Conservation (phyloP, 2,888 invertebrate genomes). For the Branchipolynoe longqiensis region DNA sequence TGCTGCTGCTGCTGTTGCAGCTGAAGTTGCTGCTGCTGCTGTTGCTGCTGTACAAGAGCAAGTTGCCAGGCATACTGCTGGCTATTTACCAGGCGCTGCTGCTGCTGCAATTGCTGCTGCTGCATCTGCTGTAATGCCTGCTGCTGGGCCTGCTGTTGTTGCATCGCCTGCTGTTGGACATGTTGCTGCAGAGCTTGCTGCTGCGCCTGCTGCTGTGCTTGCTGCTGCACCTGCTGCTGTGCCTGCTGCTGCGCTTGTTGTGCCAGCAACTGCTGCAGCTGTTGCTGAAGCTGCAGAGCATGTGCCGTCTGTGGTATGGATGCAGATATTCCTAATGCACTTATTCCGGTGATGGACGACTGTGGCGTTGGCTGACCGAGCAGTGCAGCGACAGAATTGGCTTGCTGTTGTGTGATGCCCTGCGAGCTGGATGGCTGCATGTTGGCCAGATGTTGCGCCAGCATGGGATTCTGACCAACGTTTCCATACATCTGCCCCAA, state of each 20-base stretch:
- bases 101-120: slow-evolving; percentile 56
- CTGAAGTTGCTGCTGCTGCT: slow-evolving; percentile 25
- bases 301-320: neutral
- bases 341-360: slow-evolving; percentile 30
- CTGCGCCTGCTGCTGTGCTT: slow-evolving; percentile 11
- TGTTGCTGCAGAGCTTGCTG: slow-evolving; percentile 56
- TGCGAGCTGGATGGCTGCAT: neutral
- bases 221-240: slow-evolving; percentile 45
- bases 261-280: slow-evolving; percentile 44
- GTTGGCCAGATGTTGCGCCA: slow-evolving; percentile 14
- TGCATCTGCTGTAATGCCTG: slow-evolving; percentile 29
- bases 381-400: slow-evolving; percentile 28
- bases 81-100: neutral
- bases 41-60: slow-evolving; percentile 26
- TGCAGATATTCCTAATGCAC: neutral
- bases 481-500: neutral
- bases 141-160: slow-evolving; percentile 58
- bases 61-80: slow-evolving; percentile 8
- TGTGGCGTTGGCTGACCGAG: slow-evolving; percentile 41
- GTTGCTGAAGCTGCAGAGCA: slow-evolving; percentile 14
- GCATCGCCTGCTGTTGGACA: slow-evolving; percentile 34
- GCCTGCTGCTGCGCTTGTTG: slow-evolving; percentile 38
- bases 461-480: neutral
- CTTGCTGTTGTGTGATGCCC: slow-evolving; percentile 42
- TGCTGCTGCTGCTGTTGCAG: neutral